Evolutionary conservation across 2,797 vertebrate genomes (phyloP).

Genomic region (Hydrocynus forskahlii): DNA sequence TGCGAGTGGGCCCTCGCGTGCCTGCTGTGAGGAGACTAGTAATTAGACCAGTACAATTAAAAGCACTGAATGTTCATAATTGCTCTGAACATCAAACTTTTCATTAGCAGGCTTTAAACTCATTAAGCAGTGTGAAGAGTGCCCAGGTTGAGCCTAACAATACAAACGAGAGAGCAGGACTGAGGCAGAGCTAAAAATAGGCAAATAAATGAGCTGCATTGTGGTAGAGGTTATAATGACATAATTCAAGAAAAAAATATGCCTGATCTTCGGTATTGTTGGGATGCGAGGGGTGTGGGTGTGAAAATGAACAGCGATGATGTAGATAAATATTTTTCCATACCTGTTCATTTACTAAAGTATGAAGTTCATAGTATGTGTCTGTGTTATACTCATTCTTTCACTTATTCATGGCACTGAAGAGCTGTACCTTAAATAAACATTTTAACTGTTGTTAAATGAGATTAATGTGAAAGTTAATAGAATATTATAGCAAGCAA

Average conservation of each 20-base stretch:
- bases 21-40: slow-evolving; percentile 52
- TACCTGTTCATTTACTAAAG: not conserved
- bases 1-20: slow-evolving; percentile 11
- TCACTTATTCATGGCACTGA: too few species aligned
- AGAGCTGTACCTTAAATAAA: too few species aligned
- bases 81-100: slow-evolving; percentile 59
- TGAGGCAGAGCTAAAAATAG: not conserved
- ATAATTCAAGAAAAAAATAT: not conserved
- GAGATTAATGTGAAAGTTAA: too few species aligned
- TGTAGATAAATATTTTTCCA: not conserved
- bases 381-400: too few species aligned
- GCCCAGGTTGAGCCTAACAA: slow-evolving; percentile 23
- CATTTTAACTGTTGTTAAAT: too few species aligned
- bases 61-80: slow-evolving; percentile 62
- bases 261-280: not conserved
- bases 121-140: slow-evolving; percentile 46
- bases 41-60: slow-evolving; percentile 70
- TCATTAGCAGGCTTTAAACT: slow-evolving; percentile 60
- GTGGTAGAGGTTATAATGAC: not conserved
- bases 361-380: too few species aligned
- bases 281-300: not conserved
- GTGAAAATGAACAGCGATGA: not conserved
- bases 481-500: too few species aligned
- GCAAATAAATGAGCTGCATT: slow-evolving; percentile 2
- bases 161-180: slow-evolving; percentile 1